Conservation (phyloP, 2,888 invertebrate species). For the Drosophila sordidapex region DNA sequence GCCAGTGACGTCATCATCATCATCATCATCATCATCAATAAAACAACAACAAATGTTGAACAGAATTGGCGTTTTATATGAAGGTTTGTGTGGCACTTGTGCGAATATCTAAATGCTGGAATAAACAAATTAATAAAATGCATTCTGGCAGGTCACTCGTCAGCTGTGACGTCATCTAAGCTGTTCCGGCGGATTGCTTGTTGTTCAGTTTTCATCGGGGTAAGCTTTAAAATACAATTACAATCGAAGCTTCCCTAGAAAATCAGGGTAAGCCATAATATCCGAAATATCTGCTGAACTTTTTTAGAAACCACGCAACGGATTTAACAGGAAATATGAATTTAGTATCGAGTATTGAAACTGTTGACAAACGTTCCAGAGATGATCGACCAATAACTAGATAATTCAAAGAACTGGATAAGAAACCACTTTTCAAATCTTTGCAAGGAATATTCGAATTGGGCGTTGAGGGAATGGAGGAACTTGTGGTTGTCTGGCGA, state of each 20-base stretch:
- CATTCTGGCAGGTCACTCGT: neutral
- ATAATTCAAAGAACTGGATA: neutral
- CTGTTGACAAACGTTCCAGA: no score
- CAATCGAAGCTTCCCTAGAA: no score
- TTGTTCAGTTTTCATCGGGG: neutral
- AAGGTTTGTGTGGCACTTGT: neutral
- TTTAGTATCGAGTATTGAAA: no score
- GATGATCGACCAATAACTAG: no score
- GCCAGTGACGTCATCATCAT: slow-evolving; percentile 20
- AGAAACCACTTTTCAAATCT: neutral
- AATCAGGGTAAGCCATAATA: no score
- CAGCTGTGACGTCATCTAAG: neutral
- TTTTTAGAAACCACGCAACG: no score
- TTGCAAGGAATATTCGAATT: no score
- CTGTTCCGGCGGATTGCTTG: neutral
- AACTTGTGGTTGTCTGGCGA: neutral
- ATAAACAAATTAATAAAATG: neutral
- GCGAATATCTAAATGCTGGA: neutral
- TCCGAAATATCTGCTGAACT: no score
- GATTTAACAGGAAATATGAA: no score
- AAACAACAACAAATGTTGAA: neutral
- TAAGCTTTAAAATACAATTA: no score
- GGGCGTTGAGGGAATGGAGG: no score
- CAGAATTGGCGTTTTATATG: neutral
- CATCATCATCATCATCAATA: slow-evolving; percentile 1